Evolutionary conservation across 1,140 invertebrate genomes (phyloP).

Genomic region (Cydia strobilella): DNA sequence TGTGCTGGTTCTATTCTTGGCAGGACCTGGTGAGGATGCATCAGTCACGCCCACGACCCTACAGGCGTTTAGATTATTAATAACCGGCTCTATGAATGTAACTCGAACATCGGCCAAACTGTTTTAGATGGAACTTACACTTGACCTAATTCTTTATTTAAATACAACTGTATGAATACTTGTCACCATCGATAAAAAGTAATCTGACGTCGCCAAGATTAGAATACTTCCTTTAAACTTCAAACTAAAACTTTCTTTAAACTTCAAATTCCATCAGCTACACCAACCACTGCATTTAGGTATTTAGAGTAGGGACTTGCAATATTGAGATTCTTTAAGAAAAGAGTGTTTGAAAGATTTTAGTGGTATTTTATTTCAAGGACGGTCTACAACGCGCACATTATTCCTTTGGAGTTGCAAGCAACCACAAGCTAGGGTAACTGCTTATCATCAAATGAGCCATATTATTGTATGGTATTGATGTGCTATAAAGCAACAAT

Average conservation of each 20-base stretch:
- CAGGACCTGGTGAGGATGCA: conserved; percentile 18
- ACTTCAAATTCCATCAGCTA: too few species aligned
- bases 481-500: neutral
- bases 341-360: too few species aligned
- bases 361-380: too few species aligned
- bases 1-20: conserved; percentile 16
- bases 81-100: conserved; percentile 20
- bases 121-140: conserved; percentile 30
- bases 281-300: neutral
- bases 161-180: conserved; percentile 14
- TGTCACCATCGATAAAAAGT: conserved; percentile 30
- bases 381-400: neutral
- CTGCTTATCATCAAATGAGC: neutral
- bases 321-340: too few species aligned
- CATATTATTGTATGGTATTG: neutral
- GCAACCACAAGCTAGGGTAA: neutral
- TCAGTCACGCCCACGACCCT: conserved; percentile 23
- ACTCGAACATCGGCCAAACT: conserved; percentile 22
- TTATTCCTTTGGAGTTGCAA: neutral
- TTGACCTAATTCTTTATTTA: conserved; percentile 32
- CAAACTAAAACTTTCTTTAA: too few species aligned
- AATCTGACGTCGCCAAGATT: neutral
- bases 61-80: conserved; percentile 19
- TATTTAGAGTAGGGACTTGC: neutral
- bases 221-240: neutral